Evolutionary conservation across 2,797 vertebrate genomes (phyloP).

Genomic region (Muraenolepis orangiensis): DNA sequence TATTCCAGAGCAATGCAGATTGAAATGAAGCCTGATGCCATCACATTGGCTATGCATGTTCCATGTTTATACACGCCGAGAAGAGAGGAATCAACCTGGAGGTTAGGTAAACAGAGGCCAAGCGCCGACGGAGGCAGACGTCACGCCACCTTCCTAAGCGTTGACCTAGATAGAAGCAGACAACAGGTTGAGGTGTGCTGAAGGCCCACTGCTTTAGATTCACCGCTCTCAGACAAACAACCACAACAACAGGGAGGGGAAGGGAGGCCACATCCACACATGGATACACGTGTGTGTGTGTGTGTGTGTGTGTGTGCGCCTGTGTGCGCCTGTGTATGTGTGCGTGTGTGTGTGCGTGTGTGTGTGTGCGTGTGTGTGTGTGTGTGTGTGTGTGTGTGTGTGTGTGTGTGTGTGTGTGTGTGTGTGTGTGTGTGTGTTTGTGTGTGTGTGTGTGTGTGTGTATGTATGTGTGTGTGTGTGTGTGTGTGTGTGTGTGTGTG

Average conservation of each 20-base stretch:
- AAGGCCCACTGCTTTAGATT: constrained; percentile 75
- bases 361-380: constrained; percentile 7
- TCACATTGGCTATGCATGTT: constrained; percentile 47
- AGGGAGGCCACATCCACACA: background rate
- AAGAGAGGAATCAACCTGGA: constrained; percentile 62
- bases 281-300: constrained; percentile 22
- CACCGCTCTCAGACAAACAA: constrained; percentile 68
- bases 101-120: constrained; percentile 51
- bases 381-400: constrained; percentile 8
- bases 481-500: too few species aligned
- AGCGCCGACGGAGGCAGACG: constrained; percentile 42
- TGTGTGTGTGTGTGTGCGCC: constrained; percentile 29
- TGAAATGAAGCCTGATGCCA: constrained; percentile 48
- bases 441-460: constrained; percentile 30
- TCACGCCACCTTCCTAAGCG: constrained; percentile 72
- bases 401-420: constrained; percentile 14
- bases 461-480: too few species aligned
- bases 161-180: constrained; percentile 80
- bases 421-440: constrained; percentile 45
- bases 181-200: constrained; percentile 75
- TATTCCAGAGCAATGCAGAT: constrained; percentile 51
- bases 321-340: constrained; percentile 6
- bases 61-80: constrained; percentile 59
- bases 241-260: constrained; percentile 51
- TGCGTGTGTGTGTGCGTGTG: constrained; percentile 16